Evolutionary conservation across 2,797 vertebrate species (phyloP).

Genomic region (Erethizon dorsatum): DNA sequence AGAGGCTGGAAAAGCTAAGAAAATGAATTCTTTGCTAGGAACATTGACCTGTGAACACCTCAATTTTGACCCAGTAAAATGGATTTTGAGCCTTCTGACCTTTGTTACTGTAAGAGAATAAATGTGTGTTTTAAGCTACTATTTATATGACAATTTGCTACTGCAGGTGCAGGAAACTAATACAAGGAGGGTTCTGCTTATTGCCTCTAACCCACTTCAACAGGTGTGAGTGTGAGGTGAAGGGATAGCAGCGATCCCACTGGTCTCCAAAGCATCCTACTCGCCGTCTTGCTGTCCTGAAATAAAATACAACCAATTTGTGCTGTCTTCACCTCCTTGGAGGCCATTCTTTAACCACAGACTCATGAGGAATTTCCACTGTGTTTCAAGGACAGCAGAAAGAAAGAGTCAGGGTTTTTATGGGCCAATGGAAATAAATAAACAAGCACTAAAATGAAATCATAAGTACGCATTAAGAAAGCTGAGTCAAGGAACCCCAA

Average conservation of each 20-base stretch:
- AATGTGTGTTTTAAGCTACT: conserved; percentile 13
- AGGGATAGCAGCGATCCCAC: not conserved
- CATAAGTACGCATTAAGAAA: conserved; percentile 74
- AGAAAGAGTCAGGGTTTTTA: conserved; percentile 74
- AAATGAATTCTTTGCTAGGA: not conserved
- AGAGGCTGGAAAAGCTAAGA: not conserved
- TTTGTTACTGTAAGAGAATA: conserved; percentile 6
- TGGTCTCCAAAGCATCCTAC: not conserved
- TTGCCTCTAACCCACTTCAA: not conserved
- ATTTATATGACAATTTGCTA: not conserved
- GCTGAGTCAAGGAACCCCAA: conserved; percentile 40
- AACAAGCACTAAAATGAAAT: conserved; percentile 75
- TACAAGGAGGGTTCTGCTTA: not conserved
- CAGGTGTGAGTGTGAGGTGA: not conserved
- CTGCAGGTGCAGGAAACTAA: not conserved
- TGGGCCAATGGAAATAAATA: conserved; percentile 67
- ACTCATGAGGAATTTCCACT: conserved; percentile 57
- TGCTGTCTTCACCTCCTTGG: not conserved
- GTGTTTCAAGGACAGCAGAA: conserved; percentile 72
- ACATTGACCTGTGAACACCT: not conserved
- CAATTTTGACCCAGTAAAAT: not conserved
- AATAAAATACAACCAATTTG: not conserved
- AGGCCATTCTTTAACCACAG: not conserved
- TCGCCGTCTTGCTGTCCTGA: not conserved
- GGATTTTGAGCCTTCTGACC: conserved; percentile 12